Evolutionary conservation across 2,113 vertebrate genomes (phyloP), one percentile per base, ranked within the genome.

Genomic region (Tetrao urogallus): DNA sequence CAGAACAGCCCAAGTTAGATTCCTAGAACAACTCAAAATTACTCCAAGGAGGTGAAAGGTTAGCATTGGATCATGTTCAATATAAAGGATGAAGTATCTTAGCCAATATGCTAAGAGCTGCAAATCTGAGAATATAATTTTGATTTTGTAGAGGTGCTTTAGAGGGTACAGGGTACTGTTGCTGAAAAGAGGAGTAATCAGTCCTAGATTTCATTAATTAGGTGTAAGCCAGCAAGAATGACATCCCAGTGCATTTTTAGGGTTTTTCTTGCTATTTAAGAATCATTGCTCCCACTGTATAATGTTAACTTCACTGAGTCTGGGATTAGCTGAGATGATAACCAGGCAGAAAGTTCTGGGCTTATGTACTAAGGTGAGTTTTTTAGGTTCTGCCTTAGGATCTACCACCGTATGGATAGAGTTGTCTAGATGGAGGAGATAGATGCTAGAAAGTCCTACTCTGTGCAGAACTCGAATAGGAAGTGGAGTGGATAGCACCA

Each of bases 21-120:
- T 81, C 47, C 24, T 61, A 71, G 50, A 78, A 25, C 56, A 82
- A 67, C 30, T 27, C 88, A 57, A 95, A 75, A 82, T 93, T 94
- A 66, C 18, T 57, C 47, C n/a, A 17, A 77, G 32, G 20, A 80
- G 16, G 15, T 64, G 40, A 70, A 60, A 71, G 13, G n/a, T 70
- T 85, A 24, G 25, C 34, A 28, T 34, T 80, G 56, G 32, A 63
- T 69, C 24, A 32, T n/a, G 34, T 79, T 79, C 72, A 65, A 75
- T 71, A 32, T 18, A 52, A 91, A 43, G 52, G 7, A 52, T 57
- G 27, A 64, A 77, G 42, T 50, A 32, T 54, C 66, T 30, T 30
- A 86, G 28, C 0, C 17, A 60, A 65, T 57, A 30, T 76, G 2
- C 56, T 71, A 54, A 43, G 58, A 48, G 38, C 38, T 38, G 38